phyloP scores from a whole-genome alignment of 92 coral and sea anemone genomes.

The Nematostella vectensis region DNA sequence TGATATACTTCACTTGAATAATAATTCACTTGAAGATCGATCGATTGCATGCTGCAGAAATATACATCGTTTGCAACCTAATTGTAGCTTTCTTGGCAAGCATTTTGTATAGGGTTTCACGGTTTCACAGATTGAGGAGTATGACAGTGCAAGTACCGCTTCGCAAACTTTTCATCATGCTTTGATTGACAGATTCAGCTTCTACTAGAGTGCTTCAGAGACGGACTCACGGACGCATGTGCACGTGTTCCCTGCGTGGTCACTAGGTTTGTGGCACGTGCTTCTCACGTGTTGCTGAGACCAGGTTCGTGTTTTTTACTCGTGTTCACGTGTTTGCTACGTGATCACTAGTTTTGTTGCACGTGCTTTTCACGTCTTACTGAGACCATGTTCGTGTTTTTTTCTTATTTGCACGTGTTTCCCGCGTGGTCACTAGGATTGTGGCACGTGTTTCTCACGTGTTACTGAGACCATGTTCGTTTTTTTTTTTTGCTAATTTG shows the following conservation, averaged over 20 bases:
- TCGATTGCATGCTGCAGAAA: too few species aligned
- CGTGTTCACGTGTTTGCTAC: conserved; percentile 45
- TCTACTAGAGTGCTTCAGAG: conserved; percentile 59
- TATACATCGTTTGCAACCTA: too few species aligned
- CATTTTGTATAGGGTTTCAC: too few species aligned
- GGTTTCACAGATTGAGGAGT: too few species aligned
- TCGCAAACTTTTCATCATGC: too few species aligned
- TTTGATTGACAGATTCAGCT: conserved; percentile 43
- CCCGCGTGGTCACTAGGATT: conserved; percentile 67
- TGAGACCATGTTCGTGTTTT: conserved; percentile 63
- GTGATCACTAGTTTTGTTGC: conserved; percentile 70
- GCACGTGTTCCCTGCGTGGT: conserved; percentile 66
- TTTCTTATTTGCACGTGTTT: conserved; percentile 31
- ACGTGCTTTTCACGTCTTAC: conserved; percentile 59
- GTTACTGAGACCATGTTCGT: conserved; percentile 77
- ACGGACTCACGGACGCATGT: conserved; percentile 58
- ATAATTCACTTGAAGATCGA: too few species aligned
- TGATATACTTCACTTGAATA: too few species aligned
- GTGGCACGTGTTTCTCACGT: conserved; percentile 61
- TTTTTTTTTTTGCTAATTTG: too few species aligned
- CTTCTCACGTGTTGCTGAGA: conserved; percentile 54
- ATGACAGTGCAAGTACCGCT: too few species aligned
- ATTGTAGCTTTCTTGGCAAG: too few species aligned
- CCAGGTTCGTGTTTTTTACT: conserved; percentile 78
- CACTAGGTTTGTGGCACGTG: conserved; percentile 70